Evolutionary conservation across 1,140 invertebrate genomes (phyloP).

Genomic region (Pemphigus obesinymphae): DNA sequence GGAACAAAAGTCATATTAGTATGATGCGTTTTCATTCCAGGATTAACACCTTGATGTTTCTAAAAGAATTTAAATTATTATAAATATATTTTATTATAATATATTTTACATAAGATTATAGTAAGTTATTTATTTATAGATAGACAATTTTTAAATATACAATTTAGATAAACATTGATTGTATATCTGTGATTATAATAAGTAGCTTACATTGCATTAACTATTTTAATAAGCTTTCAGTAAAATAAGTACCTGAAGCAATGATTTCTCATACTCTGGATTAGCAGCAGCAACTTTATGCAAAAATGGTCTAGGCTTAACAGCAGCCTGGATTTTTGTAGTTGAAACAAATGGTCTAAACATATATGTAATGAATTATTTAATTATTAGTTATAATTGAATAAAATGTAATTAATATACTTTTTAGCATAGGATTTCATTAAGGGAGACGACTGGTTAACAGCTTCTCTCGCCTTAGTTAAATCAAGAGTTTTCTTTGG

Average conservation of each 20-base stretch:
- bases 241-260: constrained; percentile 10
- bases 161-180: too few species aligned
- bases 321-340: constrained; percentile 33
- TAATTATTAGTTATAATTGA: not conserved
- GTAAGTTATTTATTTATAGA: too few species aligned
- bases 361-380: not conserved
- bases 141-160: too few species aligned
- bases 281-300: constrained; percentile 39
- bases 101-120: too few species aligned
- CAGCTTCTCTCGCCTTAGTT: constrained; percentile 13
- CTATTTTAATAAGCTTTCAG: not conserved
- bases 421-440: constrained; percentile 34
- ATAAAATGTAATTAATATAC: not conserved
- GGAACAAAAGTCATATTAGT: constrained; percentile 31
- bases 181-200: too few species aligned
- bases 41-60: constrained; percentile 1
- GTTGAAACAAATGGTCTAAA: constrained; percentile 1
- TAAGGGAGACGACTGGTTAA: constrained; percentile 22
- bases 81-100: too few species aligned
- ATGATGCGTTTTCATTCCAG: constrained; percentile 1
- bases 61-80: not conserved
- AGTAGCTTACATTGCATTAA: too few species aligned
- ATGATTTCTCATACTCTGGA: constrained; percentile 28
- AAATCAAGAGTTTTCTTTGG: constrained; percentile 19
- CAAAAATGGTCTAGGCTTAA: constrained; percentile 37